These are phyloP conservation scores for Melanerpes aurifrons DNA, from an alignment of 2,113 vertebrate species.

Conservation along the genomic window DNA sequence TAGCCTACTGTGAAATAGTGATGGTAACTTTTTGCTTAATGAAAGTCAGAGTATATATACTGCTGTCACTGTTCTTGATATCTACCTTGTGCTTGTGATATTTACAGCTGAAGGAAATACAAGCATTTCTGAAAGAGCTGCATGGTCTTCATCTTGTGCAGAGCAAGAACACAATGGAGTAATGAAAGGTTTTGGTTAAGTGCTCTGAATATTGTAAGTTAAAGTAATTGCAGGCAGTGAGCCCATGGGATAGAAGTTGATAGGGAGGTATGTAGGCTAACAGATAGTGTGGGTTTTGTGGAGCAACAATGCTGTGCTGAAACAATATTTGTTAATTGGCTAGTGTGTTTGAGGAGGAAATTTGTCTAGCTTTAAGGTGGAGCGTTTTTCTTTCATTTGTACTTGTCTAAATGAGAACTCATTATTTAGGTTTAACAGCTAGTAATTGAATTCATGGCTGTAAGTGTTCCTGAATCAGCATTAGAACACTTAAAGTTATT, in stretches of 20 bases:
- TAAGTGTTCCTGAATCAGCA: conserved; percentile 54
- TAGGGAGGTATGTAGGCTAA: not conserved
- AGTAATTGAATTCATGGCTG: conserved; percentile 34
- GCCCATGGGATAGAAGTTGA: not conserved
- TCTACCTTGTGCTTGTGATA: not conserved
- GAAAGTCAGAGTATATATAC: not conserved
- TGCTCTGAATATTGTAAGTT: conserved; percentile 4
- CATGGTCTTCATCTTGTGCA: not conserved
- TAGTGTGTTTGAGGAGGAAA: not conserved
- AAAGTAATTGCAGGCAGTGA: not conserved
- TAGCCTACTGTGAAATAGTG: not conserved
- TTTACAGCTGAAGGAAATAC: not conserved
- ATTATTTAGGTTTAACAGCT: conserved; percentile 53
- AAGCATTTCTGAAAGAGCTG: not conserved
- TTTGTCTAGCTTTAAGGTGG: not conserved
- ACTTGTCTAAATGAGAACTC: not conserved
- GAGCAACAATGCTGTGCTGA: not conserved
- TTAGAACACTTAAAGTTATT: conserved; percentile 57
- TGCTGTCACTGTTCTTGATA: not conserved
- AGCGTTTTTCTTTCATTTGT: conserved; percentile 24
- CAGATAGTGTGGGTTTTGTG: not conserved
- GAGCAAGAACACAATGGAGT: not conserved
- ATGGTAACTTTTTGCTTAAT: not conserved
- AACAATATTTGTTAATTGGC: conserved; percentile 22
- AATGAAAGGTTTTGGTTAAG: conserved; percentile 37